Percentiles rank a stretch among this genome's conserved stretches.
Evolutionary conservation across 2,888 invertebrate genomes (phyloP).

Genomic region (Luperina testacea): DNA sequence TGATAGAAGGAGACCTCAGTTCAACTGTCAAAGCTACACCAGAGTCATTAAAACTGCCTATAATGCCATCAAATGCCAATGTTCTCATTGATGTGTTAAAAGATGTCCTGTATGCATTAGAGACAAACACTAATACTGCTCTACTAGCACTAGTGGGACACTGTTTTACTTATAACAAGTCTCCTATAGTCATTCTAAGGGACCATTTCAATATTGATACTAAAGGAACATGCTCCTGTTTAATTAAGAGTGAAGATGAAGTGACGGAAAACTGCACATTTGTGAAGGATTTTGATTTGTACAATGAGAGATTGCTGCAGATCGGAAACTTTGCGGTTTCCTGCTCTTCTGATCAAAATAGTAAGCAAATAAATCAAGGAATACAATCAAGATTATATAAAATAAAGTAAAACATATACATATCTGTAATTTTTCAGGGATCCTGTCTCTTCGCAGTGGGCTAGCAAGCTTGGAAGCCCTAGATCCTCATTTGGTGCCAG

Average conservation of each 20-base stretch:
- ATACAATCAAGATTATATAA: neutral
- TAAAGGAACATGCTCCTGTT: constrained; percentile 74
- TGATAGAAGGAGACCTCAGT: constrained; percentile 84
- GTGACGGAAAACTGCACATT: constrained; percentile 85
- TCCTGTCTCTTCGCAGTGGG: constrained; percentile 91
- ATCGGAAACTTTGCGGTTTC: constrained; percentile 93
- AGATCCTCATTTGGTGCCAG: constrained; percentile 92
- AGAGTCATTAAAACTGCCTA: constrained; percentile 80
- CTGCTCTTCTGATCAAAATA: constrained; percentile 84
- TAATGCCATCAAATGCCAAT: constrained; percentile 87
- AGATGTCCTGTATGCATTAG: constrained; percentile 91
- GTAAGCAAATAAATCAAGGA: constrained; percentile 72
- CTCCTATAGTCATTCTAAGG: constrained; percentile 78
- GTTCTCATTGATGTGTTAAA: constrained; percentile 91
- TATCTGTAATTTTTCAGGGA: constrained; percentile 85
- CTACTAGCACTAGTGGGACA: constrained; percentile 89
- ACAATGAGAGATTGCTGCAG: constrained; percentile 92
- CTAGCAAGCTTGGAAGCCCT: constrained; percentile 92
- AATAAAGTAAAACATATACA: neutral
- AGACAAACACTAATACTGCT: constrained; percentile 92
- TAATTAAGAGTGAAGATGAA: constrained; percentile 69
- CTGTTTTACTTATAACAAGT: constrained; percentile 79
- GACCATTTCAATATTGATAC: constrained; percentile 73
- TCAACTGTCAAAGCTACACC: constrained; percentile 83
- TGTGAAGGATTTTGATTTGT: constrained; percentile 92